Percentiles rank a stretch among this genome's conserved stretches.
These are phyloP conservation scores for Urophycis tenuis DNA, from an alignment of 2,797 vertebrate genomes.

Conservation along the genomic window DNA sequence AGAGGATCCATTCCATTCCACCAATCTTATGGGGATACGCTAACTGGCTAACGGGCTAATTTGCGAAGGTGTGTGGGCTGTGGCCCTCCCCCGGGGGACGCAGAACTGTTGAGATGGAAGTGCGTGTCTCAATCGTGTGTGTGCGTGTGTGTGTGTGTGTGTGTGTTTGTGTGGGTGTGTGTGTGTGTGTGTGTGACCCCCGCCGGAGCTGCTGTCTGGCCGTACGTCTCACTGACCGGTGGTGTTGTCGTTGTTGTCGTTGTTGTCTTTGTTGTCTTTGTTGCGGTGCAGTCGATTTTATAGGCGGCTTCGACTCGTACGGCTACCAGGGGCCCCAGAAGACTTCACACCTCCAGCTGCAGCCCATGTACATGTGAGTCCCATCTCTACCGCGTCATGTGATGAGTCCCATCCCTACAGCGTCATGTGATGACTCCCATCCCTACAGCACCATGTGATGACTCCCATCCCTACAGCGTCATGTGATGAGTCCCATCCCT, in stretches of 20 bases:
- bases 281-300: slow-evolving; percentile 91
- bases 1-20: neutral
- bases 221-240: neutral
- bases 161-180: too few relatives aligned
- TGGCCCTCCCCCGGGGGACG: too few relatives aligned
- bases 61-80: neutral
- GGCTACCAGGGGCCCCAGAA: slow-evolving; percentile 99
- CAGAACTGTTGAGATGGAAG: too few relatives aligned
- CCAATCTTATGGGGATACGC: neutral
- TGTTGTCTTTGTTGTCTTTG: neutral
- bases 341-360: slow-evolving; percentile 97
- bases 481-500: too few relatives aligned
- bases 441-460: too few relatives aligned
- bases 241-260: neutral
- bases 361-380: slow-evolving; percentile 97
- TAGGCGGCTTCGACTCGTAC: slow-evolving; percentile 98
- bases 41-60: neutral
- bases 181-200: too few relatives aligned
- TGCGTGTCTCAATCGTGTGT: neutral
- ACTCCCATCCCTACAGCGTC: too few relatives aligned
- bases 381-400: too few relatives aligned
- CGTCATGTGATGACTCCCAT: too few relatives aligned
- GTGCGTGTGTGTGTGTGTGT: too few relatives aligned
- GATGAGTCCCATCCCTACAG: too few relatives aligned
- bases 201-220: neutral